Percentiles rank a stretch among this genome's conserved stretches.
These are phyloP conservation scores for Diplosoma virens DNA, from an alignment of 23 tunicate species.

Conservation along the genomic window DNA sequence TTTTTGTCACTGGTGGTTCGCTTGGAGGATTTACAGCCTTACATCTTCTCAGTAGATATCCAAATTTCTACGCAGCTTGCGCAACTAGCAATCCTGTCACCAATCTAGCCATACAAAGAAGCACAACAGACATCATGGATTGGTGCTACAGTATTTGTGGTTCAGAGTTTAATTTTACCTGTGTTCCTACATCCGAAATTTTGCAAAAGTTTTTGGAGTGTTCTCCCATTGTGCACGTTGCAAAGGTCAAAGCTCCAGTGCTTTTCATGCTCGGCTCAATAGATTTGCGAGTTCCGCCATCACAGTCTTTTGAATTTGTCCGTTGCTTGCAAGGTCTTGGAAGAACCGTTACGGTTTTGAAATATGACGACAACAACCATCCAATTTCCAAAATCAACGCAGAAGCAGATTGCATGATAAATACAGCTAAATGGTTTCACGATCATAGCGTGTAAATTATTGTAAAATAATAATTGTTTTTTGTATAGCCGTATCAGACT, in stretches of 20 bases:
- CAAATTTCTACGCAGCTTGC: constrained; percentile 74
- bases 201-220: constrained; percentile 26
- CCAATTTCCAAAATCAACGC: constrained; percentile 58
- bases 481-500: too few relatives aligned
- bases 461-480: too few relatives aligned
- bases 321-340: constrained; percentile 44
- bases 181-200: constrained; percentile 1
- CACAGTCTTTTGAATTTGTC: constrained; percentile 62
- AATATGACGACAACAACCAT: constrained; percentile 67
- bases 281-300: constrained; percentile 74
- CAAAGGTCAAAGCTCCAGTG: constrained; percentile 59
- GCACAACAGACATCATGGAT: constrained; percentile 69
- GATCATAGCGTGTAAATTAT: too few relatives aligned
- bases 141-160: constrained; percentile 65
- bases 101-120: constrained; percentile 43
- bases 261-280: constrained; percentile 62
- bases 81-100: constrained; percentile 80
- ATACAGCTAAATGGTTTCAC: constrained; percentile 76
- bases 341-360: constrained; percentile 22
- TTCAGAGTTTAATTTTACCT: constrained; percentile 14
- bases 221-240: constrained; percentile 62
- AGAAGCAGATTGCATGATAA: constrained; percentile 76
- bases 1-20: constrained; percentile 79
- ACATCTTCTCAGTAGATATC: constrained; percentile 82
- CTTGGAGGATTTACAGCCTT: constrained; percentile 94